Evolutionary conservation across 2,888 invertebrate species (phyloP).

Genomic region (Mythimna vitellina): DNA sequence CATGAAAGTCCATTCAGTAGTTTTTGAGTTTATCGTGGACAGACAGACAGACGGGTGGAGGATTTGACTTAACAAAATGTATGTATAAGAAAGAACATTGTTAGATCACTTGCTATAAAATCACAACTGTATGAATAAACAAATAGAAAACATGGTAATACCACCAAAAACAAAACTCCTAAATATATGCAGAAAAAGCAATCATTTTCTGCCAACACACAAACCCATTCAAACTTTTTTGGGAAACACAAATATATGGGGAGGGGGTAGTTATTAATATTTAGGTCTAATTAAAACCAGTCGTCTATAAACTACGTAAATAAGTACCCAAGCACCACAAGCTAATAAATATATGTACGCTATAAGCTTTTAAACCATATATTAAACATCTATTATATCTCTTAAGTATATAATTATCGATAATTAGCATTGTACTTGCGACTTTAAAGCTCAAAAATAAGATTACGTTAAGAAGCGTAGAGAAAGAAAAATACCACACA

Average conservation of each 20-base stretch:
- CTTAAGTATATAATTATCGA: conserved; percentile 72
- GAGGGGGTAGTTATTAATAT: conserved; percentile 2
- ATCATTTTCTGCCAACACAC: conserved; percentile 1
- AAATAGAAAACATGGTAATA: background rate
- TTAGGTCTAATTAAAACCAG: conserved; percentile 71
- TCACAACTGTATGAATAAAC: background rate
- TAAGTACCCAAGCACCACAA: conserved; percentile 88
- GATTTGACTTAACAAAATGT: no score
- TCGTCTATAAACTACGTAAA: conserved; percentile 75
- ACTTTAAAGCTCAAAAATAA: conserved; percentile 88
- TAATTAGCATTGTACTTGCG: conserved; percentile 84
- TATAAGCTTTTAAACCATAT: conserved; percentile 77
- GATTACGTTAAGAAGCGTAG: conserved; percentile 68
- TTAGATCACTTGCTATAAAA: background rate
- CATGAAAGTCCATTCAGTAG: no score
- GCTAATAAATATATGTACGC: conserved; percentile 82
- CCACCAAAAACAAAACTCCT: background rate
- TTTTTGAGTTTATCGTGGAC: no score
- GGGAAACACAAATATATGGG: conserved; percentile 20
- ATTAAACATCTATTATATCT: conserved; percentile 83
- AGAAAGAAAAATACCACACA: conserved; percentile 65
- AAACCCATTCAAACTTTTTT: conserved; percentile 2
- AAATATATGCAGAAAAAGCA: conserved; percentile 1
- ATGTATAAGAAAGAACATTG: background rate
- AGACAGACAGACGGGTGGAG: no score